phyloP scores from a whole-genome alignment of 2,797 vertebrate species.

The Peromyscus eremicus region DNA sequence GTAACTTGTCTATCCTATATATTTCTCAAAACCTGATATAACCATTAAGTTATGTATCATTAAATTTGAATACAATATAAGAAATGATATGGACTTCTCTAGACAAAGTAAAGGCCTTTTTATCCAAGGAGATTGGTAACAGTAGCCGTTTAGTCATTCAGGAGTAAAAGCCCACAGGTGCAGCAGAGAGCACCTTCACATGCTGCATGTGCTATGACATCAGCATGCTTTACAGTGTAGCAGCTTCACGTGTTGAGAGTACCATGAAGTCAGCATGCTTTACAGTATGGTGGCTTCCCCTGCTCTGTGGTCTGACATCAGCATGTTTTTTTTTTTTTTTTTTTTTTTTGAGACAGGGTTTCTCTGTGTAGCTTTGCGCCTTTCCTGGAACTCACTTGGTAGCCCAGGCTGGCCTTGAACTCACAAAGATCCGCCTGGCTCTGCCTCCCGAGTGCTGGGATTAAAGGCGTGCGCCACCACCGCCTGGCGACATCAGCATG shows the following conservation, averaged over 20 bases:
- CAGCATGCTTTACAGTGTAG: neutral
- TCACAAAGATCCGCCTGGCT: too few relatives aligned
- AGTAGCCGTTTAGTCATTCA: neutral
- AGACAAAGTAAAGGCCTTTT: neutral
- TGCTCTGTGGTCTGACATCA: neutral
- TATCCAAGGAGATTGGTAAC: neutral
- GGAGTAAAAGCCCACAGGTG: neutral
- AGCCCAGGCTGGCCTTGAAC: too few relatives aligned
- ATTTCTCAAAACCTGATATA: slow-evolving; percentile 28
- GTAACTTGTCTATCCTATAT: neutral
- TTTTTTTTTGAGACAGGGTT: too few relatives aligned
- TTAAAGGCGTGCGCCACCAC: too few relatives aligned
- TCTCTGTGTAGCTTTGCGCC: too few relatives aligned
- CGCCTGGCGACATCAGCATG: neutral
- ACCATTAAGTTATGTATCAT: slow-evolving; percentile 21
- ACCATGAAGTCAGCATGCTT: too few relatives aligned
- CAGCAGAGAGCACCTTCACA: neutral
- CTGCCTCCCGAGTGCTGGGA: too few relatives aligned
- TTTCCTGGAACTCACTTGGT: too few relatives aligned
- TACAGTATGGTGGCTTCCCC: neutral
- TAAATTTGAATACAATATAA: slow-evolving; percentile 20
- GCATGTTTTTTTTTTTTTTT: too few relatives aligned
- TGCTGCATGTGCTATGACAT: neutral
- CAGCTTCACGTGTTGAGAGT: too few relatives aligned
- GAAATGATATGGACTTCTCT: neutral